Conservation (phyloP, 2,797 vertebrate genomes). For the Petrocephalus sullivani region DNA sequence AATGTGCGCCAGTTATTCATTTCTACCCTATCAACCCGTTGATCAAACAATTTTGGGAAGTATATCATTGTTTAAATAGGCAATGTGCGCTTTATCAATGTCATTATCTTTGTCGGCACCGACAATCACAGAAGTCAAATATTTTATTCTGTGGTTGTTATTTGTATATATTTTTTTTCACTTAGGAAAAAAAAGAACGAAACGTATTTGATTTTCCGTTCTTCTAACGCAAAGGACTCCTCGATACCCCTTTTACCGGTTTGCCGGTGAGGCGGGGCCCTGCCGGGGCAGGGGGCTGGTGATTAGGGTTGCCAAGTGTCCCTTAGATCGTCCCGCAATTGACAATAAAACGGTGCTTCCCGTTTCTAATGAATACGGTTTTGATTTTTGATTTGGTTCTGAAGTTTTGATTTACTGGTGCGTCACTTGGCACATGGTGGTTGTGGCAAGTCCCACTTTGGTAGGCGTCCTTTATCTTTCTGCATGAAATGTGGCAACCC, state of each 20-base stretch:
- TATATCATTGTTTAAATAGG: constrained; percentile 21
- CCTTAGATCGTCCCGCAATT: no score
- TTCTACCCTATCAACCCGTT: background rate
- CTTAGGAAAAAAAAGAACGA: background rate
- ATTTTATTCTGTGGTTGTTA: constrained; percentile 14
- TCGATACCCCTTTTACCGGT: background rate
- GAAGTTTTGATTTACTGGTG: no score
- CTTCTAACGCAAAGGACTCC: constrained; percentile 19
- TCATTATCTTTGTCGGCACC: constrained; percentile 14
- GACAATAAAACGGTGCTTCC: no score
- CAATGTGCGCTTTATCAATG: constrained; percentile 10
- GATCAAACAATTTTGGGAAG: constrained; percentile 15
- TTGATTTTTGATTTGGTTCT: no score
- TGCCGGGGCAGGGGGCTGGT: background rate
- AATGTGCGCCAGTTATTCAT: background rate
- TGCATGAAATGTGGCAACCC: no score
- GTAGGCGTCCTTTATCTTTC: no score
- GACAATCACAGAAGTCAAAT: constrained; percentile 10
- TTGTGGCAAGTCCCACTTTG: no score
- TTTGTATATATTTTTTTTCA: constrained; percentile 12
- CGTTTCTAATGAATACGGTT: no score
- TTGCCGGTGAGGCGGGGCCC: background rate
- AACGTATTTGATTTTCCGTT: constrained; percentile 39
- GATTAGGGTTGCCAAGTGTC: no score
- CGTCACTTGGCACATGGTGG: no score